phyloP scores from a whole-genome alignment of 1,140 invertebrate genomes.

The Anadara kagoshimensis region DNA sequence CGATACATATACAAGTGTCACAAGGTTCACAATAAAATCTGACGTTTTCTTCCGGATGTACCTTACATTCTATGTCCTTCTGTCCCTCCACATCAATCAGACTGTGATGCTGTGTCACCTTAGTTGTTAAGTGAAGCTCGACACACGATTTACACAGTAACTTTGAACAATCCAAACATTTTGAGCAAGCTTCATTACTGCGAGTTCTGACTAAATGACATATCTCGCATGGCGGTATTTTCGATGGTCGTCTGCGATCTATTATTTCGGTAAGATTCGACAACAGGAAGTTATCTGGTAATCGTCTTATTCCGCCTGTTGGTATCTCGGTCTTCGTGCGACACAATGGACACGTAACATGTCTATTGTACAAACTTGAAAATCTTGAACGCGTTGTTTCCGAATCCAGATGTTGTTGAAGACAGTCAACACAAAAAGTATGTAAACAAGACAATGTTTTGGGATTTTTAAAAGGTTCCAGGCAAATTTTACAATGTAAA shows the following conservation, averaged over 20 bases:
- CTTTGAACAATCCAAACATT: constrained; percentile 74
- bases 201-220: constrained; percentile 58
- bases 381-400: constrained; percentile 58
- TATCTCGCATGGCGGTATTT: constrained; percentile 70
- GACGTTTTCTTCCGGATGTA: constrained; percentile 70
- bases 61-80: constrained; percentile 72
- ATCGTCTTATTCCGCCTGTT: constrained; percentile 67
- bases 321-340: constrained; percentile 72
- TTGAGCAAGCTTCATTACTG: constrained; percentile 66
- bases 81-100: constrained; percentile 73
- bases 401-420: constrained; percentile 69
- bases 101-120: constrained; percentile 71
- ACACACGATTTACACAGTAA: constrained; percentile 70
- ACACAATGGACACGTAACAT: constrained; percentile 73
- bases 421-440: constrained; percentile 91
- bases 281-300: constrained; percentile 73
- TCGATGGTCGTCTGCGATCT: constrained; percentile 51
- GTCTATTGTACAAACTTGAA: constrained; percentile 55
- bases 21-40: constrained; percentile 74
- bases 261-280: constrained; percentile 71
- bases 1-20: constrained; percentile 70
- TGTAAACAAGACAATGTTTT: constrained; percentile 93
- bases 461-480: constrained; percentile 76
- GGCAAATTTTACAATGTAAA: constrained; percentile 74
- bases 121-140: constrained; percentile 69